These are phyloP conservation scores for Myotis yumanensis DNA, from an alignment of 2,113 vertebrate genomes.

Conservation along the genomic window DNA sequence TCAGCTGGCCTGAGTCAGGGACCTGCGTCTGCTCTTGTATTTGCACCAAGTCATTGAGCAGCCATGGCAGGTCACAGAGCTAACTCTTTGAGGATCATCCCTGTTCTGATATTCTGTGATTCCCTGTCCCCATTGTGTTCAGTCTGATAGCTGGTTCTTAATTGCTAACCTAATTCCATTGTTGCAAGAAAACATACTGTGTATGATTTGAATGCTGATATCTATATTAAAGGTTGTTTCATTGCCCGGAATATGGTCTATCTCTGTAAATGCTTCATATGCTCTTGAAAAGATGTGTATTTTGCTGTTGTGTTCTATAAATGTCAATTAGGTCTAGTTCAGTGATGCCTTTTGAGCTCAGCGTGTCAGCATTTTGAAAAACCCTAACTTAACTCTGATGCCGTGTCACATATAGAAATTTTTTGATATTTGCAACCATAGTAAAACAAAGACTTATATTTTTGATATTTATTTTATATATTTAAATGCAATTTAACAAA, in stretches of 20 bases:
- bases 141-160: background rate
- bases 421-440: no score
- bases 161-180: background rate
- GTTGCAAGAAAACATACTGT: background rate
- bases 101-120: background rate
- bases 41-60: background rate
- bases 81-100: background rate
- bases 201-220: background rate
- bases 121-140: background rate
- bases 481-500: no score
- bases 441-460: no score
- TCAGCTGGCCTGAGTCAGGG: background rate
- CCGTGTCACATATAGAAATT: no score
- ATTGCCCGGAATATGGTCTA: background rate
- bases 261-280: background rate
- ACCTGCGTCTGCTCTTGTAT: background rate
- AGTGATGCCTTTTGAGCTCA: no score
- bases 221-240: background rate
- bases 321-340: background rate
- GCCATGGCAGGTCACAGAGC: background rate
- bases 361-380: no score
- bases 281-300: background rate
- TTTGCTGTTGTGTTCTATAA: background rate
- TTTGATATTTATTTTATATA: no score
- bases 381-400: no score